These are phyloP conservation scores for Cylindroiulus punctatus DNA, from an alignment of 2,888 invertebrate species.

Conservation along the genomic window DNA sequence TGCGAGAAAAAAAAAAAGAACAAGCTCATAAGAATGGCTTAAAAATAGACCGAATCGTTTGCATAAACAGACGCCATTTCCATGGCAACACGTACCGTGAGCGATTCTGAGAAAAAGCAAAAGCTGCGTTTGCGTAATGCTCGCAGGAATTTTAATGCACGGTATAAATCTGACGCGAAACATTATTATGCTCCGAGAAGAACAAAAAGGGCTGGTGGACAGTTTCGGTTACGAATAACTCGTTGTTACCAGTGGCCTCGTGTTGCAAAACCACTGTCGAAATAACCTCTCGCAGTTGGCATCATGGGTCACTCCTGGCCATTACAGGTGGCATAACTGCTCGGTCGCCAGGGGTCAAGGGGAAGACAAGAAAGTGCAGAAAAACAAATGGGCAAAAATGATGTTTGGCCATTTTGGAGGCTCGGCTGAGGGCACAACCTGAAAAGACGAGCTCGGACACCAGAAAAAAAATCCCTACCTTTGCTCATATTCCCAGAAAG, in stretches of 20 bases:
- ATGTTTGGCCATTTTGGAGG: not conserved
- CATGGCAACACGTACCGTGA: not conserved
- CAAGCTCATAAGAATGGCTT: not conserved
- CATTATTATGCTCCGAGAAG: not conserved
- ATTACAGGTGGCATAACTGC: not conserved
- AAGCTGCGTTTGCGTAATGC: constrained; percentile 20
- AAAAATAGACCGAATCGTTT: not conserved
- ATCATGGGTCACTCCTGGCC: not conserved
- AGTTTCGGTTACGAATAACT: not conserved
- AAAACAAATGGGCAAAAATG: not conserved
- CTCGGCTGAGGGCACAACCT: not conserved
- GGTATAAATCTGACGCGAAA: not conserved
- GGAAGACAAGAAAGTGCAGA: not conserved
- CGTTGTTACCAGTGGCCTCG: not conserved
- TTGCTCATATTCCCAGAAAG: too few species aligned
- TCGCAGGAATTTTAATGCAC: not conserved
- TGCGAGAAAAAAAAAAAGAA: not conserved
- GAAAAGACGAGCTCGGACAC: too few species aligned
- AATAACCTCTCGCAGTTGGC: not conserved
- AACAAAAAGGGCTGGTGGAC: not conserved
- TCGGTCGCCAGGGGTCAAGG: not conserved
- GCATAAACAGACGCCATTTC: constrained; percentile 5
- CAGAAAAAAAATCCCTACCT: not conserved
- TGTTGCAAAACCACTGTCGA: not conserved
- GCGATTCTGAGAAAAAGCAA: constrained; percentile 19